A percentile compares a stretch with the other conserved stretches of the same genome.
phyloP scores from a whole-genome alignment of 2,888 invertebrate genomes.

The Agrochola lota region DNA sequence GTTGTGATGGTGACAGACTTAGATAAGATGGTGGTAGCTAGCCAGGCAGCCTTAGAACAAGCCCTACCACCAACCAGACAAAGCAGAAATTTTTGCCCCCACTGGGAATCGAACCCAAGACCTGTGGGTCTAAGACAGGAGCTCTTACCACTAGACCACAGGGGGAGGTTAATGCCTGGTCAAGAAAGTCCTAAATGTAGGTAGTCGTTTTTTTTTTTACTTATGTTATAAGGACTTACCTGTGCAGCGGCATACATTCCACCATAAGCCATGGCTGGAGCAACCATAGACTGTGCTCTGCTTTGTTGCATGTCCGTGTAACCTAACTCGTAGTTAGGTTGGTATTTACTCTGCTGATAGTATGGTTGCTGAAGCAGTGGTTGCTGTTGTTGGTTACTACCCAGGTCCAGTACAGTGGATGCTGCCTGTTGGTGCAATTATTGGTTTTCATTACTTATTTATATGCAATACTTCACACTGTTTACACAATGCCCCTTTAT shows the following conservation, averaged over 20 bases:
- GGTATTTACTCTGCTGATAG: conserved; percentile 48
- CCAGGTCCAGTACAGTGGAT: not conserved
- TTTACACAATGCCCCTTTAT: not conserved
- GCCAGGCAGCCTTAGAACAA: too few relatives aligned
- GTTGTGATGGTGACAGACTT: too few relatives aligned
- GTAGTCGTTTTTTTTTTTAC: too few relatives aligned
- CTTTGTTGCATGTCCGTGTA: conserved; percentile 24
- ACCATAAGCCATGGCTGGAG: not conserved
- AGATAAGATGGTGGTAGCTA: too few relatives aligned
- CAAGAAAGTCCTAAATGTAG: too few relatives aligned
- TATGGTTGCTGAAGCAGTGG: conserved; percentile 52
- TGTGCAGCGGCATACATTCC: conserved; percentile 1
- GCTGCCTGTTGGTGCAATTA: conserved; percentile 20
- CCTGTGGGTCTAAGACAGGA: too few relatives aligned
- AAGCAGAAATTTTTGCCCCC: too few relatives aligned
- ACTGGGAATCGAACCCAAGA: too few relatives aligned
- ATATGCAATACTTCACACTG: not conserved
- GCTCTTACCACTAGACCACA: too few relatives aligned
- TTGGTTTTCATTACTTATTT: not conserved
- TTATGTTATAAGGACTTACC: conserved; percentile 14
- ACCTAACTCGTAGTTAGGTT: conserved; percentile 33
- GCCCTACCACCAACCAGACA: too few relatives aligned
- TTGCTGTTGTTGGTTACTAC: not conserved
- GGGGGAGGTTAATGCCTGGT: too few relatives aligned
- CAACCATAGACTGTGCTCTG: not conserved